Percentiles rank a stretch among this genome's conserved stretches.
phyloP scores from a whole-genome alignment of 1,140 invertebrate species.

The Melipona quadrifasciata region DNA sequence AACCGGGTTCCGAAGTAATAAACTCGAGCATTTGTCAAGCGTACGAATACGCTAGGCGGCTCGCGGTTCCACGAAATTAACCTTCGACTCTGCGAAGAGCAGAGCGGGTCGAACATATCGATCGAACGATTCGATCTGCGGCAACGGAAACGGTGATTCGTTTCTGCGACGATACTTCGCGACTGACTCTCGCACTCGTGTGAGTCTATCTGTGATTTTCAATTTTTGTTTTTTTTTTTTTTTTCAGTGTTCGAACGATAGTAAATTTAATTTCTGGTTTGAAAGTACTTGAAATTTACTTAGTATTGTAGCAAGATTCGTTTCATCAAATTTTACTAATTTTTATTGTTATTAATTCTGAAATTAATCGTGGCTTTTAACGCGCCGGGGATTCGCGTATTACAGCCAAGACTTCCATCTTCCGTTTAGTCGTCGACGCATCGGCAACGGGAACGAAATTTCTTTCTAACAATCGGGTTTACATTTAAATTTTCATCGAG shows the following conservation, averaged over 20 bases:
- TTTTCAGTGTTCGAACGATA: not conserved
- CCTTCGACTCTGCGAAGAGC: not conserved
- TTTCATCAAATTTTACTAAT: not conserved
- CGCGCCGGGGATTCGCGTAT: not conserved
- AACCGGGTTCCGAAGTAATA: slow-evolving; percentile 22
- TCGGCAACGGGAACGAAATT: not conserved
- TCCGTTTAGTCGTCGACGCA: too few relatives aligned
- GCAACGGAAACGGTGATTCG: not conserved
- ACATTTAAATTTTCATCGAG: not conserved
- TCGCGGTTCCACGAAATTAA: slow-evolving; percentile 16
- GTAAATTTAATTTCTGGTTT: not conserved
- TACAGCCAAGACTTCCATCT: not conserved
- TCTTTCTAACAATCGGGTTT: not conserved
- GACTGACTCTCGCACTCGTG: not conserved
- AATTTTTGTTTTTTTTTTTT: not conserved
- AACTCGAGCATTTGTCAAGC: slow-evolving; percentile 21
- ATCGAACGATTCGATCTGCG: not conserved
- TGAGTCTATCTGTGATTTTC: not conserved
- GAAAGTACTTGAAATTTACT: not conserved
- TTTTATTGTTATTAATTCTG: not conserved
- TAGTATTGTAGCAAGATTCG: not conserved
- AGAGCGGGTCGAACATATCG: not conserved
- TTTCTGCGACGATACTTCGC: not conserved
- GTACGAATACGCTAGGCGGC: not conserved
- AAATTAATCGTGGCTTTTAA: not conserved